Evolutionary conservation across 2,113 vertebrate species (phyloP), one percentile per base, ranked within the genome.

Genomic region (Pionites leucogaster): DNA sequence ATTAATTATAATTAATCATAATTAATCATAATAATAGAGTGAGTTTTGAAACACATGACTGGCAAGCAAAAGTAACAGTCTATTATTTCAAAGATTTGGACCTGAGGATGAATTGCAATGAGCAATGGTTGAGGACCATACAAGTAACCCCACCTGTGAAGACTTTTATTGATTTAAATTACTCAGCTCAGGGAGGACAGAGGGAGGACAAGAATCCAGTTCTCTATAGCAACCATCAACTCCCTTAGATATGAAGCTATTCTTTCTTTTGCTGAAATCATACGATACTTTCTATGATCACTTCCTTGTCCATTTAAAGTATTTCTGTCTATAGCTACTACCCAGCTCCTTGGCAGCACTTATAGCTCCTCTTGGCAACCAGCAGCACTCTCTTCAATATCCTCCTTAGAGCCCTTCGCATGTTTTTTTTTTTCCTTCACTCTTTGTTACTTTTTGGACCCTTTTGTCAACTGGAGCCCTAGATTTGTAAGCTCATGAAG

Each of bases 141-240:
- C 24, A 72, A 87, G 44, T 22, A 76, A 27, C 11, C 78, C 22
- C 68, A 96, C 71, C 42, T 72, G 19, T 65, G 52, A 94, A 90
- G 47, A 22, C 27, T 93, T 75, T 59, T 24, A 35, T 59, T 90
- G 81, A 78, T 23, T 24, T 62, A 86, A 88, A 90, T 65, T 52
- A 86, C 47, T 95, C 50, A 86, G 69, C 72, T 81, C 52, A 69
- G 17, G 31, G 62, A 95, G 20, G 65, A 68, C 39, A 76, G 75
- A 77, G 39, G 69, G 50, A 88, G 55, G 18, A 50, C 44, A 78
- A 88, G 85, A 94, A 88, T 84, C 20, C 42, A 65, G 20, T 60
- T 93, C 82, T 92, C 93, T 88, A 86, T 84, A 88, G 95, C 72
- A 96, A 94, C 83, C 39, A 71, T 52, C 55, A 86, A 2, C 35